A percentile compares a stretch with the other conserved stretches of the same genome.
phyloP scores from a whole-genome alignment of 2,888 invertebrate species.

The Cylindroiulus punctatus region DNA sequence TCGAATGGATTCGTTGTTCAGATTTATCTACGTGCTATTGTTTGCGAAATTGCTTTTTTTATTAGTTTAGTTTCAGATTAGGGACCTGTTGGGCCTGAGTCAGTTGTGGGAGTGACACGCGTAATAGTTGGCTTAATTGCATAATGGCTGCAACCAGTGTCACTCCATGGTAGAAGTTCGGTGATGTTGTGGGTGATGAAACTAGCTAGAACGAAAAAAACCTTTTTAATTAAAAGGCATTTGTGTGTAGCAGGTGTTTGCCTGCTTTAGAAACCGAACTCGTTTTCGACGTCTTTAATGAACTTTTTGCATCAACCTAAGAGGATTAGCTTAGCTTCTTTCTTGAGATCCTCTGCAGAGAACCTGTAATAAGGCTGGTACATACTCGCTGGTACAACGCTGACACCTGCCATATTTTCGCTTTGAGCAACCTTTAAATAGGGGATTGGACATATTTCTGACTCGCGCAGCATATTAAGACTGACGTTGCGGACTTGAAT shows the following conservation, averaged over 20 bases:
- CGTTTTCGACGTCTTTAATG: conserved; percentile 22
- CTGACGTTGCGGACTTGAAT: too few relatives aligned
- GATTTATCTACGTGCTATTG: background rate
- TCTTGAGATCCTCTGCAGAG: background rate
- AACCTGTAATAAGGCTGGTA: background rate
- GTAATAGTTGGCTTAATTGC: conserved; percentile 15
- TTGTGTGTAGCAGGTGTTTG: conserved; percentile 20
- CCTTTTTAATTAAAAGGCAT: conserved; percentile 7
- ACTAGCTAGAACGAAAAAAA: background rate
- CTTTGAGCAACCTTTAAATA: too few relatives aligned
- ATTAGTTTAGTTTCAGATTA: conserved; percentile 5
- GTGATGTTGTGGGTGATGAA: background rate
- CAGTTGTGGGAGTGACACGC: background rate
- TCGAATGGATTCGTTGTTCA: background rate
- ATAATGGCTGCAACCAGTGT: background rate
- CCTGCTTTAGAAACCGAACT: conserved; percentile 19
- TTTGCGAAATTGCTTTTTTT: background rate
- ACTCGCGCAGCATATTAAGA: too few relatives aligned
- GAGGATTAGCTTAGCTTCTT: background rate
- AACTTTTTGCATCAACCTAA: background rate
- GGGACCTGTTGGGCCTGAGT: background rate
- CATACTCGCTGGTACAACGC: too few relatives aligned
- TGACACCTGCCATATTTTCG: too few relatives aligned
- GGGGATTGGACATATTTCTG: too few relatives aligned
- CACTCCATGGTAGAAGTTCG: background rate